Evolutionary conservation across 1,140 invertebrate species (phyloP), one percentile per base, ranked within the genome.

Genomic region (Zeugodacus cucurbitae): DNA sequence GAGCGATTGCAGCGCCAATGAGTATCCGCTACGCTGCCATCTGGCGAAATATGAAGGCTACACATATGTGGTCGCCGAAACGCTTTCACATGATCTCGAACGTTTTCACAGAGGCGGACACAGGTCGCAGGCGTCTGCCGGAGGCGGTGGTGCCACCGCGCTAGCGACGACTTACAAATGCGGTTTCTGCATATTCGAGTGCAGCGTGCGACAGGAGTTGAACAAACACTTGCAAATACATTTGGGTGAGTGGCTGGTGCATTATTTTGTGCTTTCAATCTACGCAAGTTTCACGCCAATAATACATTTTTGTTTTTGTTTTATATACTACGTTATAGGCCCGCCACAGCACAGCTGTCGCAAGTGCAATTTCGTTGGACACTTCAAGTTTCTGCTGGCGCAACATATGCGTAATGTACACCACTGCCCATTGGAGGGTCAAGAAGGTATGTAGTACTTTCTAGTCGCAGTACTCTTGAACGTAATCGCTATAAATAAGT

Each of bases 381-480:
- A 64, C 57, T 87, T 87, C 37, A 87, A 87, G 29, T 87, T 59
- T 87, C 58, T 59, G n/a, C 44, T 87, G n/a, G 34, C 44, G 22
- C 54, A 87, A 26, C 86, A 87, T 87, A 59, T 87, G 86, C 54
- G 86, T 64, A 87, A 87, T 87, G 86, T 44, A 44, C 86, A 87
- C 32, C 86, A 59, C 86, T 64, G 54, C 34, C 4, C 54, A 4
- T 22, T 87, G 86, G 86, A 87, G 74, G 44, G 57, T 29, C 59
- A 58, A 64, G 86, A 87, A 59, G 86, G 86, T 87, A 64, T 41
- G 86, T 0, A n/a, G 1, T 26, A 37, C 26, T 64, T 87, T 74
- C 70, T 37, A 41, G 26, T 34, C 34, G 41, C 37, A 74, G 26
- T 34, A 67, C 29, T 14, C 1, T n/a, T 1, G 34, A 34, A 17